phyloP scores from a whole-genome alignment of 30 jellyfish, hydroid and myxozoan species.

The Turritopsis rubra region DNA sequence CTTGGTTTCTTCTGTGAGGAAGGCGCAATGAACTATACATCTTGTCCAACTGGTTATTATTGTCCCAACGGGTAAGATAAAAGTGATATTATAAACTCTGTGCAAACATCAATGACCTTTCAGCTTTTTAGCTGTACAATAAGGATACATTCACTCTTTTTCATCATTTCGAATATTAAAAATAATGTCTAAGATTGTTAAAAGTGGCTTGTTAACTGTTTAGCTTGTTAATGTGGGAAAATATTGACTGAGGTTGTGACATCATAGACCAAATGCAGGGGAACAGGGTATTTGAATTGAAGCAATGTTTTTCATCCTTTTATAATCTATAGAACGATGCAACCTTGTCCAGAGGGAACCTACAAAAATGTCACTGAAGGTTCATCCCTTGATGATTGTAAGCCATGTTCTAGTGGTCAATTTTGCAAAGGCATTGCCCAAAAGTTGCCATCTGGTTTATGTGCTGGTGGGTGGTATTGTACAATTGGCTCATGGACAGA shows the following conservation, averaged over 20 bases:
- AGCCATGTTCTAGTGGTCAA: slow-evolving; percentile 85
- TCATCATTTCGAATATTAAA: no score
- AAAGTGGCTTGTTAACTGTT: no score
- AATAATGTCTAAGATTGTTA: no score
- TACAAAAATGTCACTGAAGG: slow-evolving; percentile 81
- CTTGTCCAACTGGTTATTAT: slow-evolving; percentile 75
- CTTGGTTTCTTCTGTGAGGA: slow-evolving; percentile 66
- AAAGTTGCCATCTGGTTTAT: slow-evolving; percentile 56
- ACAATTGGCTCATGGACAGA: slow-evolving; percentile 79
- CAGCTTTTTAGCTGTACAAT: no score
- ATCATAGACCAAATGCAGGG: no score
- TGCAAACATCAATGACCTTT: neutral
- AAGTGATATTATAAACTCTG: neutral
- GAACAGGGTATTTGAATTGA: no score
- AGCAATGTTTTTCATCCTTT: no score
- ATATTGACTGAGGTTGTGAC: no score
- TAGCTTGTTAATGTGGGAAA: no score
- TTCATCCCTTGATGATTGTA: slow-evolving; percentile 50
- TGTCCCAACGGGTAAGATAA: slow-evolving; percentile 85
- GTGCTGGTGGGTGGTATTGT: slow-evolving; percentile 96
- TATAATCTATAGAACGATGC: slow-evolving; percentile 1
- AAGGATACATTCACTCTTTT: no score
- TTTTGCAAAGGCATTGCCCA: slow-evolving; percentile 66
- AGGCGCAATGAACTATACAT: slow-evolving; percentile 52
- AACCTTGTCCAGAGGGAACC: slow-evolving; percentile 92